These are phyloP conservation scores for Hypolimnas misippus DNA, from an alignment of 2,888 invertebrate species.

Conservation along the genomic window DNA sequence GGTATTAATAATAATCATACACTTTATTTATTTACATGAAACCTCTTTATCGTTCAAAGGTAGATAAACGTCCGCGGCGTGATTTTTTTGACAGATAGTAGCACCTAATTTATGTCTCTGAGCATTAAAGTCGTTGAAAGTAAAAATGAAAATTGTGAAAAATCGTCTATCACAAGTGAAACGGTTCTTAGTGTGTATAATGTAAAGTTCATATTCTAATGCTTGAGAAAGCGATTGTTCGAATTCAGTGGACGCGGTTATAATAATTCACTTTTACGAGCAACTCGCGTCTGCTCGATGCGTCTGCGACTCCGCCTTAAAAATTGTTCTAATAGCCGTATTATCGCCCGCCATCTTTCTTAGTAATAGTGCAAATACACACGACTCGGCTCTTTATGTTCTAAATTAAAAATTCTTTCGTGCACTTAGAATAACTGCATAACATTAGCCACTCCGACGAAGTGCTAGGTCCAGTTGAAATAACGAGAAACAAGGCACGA, in stretches of 20 bases:
- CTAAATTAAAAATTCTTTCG: constrained; percentile 29
- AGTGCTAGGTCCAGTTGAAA: constrained; percentile 16
- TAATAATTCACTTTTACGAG: constrained; percentile 82
- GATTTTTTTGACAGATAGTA: constrained; percentile 35
- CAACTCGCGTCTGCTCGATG: constrained; percentile 68
- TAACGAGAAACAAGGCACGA: constrained; percentile 7
- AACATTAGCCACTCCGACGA: not conserved
- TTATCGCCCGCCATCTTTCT: constrained; percentile 67
- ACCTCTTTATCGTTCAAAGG: constrained; percentile 14
- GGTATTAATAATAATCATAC: constrained; percentile 12
- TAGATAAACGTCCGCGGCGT: constrained; percentile 16
- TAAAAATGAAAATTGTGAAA: constrained; percentile 40
- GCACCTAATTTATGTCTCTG: constrained; percentile 37
- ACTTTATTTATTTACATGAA: not conserved
- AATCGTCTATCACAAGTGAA: constrained; percentile 23
- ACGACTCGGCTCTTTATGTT: constrained; percentile 35
- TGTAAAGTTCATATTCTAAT: constrained; percentile 62
- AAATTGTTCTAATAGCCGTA: constrained; percentile 72
- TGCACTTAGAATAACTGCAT: constrained; percentile 12
- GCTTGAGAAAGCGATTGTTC: constrained; percentile 66
- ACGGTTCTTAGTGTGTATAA: constrained; percentile 46
- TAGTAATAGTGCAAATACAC: constrained; percentile 54
- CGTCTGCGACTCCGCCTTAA: constrained; percentile 71
- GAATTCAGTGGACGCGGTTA: constrained; percentile 77
- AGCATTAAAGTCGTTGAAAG: constrained; percentile 38